These are phyloP conservation scores for Sebastes diaconus DNA, from an alignment of 2,797 vertebrate species.

Conservation along the genomic window DNA sequence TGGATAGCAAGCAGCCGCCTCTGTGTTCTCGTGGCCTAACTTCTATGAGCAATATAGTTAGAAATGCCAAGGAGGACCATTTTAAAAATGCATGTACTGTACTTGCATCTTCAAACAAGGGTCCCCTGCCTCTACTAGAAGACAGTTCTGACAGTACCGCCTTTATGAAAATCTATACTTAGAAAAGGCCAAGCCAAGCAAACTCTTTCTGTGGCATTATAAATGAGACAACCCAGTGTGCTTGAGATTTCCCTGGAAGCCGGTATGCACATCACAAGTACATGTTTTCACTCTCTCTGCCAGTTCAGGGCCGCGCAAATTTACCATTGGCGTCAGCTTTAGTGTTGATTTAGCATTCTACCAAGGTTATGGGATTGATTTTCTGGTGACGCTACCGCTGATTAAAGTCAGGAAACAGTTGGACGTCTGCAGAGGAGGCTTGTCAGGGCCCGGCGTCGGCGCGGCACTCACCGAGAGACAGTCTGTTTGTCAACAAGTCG, in stretches of 20 bases:
- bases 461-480: slow-evolving; percentile 29
- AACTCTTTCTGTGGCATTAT: slow-evolving; percentile 25
- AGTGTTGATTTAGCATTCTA: slow-evolving; percentile 64
- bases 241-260: slow-evolving; percentile 41
- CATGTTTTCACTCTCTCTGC: slow-evolving; percentile 17
- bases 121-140: slow-evolving; percentile 26
- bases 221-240: slow-evolving; percentile 30
- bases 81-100: slow-evolving; percentile 68
- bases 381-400: slow-evolving; percentile 50
- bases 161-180: slow-evolving; percentile 58
- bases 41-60: slow-evolving; percentile 46
- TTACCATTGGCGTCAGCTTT: slow-evolving; percentile 21
- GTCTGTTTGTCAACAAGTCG: slow-evolving; percentile 67
- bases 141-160: slow-evolving; percentile 37
- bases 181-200: slow-evolving; percentile 46
- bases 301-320: background rate
- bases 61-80: slow-evolving; percentile 35
- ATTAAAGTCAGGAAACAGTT: slow-evolving; percentile 67
- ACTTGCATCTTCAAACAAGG: slow-evolving; percentile 53
- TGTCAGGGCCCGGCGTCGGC: slow-evolving; percentile 39
- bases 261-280: slow-evolving; percentile 30
- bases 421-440: slow-evolving; percentile 57
- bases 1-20: slow-evolving; percentile 32
- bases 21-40: slow-evolving; percentile 28
- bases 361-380: slow-evolving; percentile 72